Evolutionary conservation across 2,113 vertebrate species (phyloP).

Genomic region (Isurus oxyrinchus): DNA sequence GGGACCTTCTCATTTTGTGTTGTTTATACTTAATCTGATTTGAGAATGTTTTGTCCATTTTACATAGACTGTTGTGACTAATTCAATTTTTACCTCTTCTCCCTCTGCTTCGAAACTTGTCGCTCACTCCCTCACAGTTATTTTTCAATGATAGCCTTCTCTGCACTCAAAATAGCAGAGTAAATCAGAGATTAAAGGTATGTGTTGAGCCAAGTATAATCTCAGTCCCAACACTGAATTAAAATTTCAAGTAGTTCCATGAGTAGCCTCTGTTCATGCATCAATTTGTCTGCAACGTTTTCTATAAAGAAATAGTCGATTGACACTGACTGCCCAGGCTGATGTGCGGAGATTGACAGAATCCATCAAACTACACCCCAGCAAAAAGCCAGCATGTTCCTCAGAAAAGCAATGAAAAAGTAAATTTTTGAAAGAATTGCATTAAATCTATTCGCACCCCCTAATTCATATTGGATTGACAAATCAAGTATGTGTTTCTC

Average conservation of each 20-base stretch:
- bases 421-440: too few species aligned
- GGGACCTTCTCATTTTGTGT: background rate
- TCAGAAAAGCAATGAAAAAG: too few species aligned
- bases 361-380: background rate
- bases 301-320: background rate
- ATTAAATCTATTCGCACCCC: too few species aligned
- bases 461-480: too few species aligned
- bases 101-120: background rate
- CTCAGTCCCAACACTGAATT: background rate
- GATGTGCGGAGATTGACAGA: background rate
- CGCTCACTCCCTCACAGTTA: background rate
- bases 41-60: background rate
- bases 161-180: background rate
- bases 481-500: background rate
- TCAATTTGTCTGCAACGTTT: background rate
- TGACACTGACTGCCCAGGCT: background rate
- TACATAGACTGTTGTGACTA: background rate
- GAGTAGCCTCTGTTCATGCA: background rate
- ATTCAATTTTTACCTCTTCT: background rate
- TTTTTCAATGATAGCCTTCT: background rate
- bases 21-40: background rate
- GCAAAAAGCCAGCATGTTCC: too few species aligned
- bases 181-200: background rate
- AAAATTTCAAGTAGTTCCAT: background rate
- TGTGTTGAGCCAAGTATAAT: background rate